Percentiles rank a stretch among this genome's conserved stretches.
phyloP scores from a whole-genome alignment of 2,888 invertebrate genomes.

The Drosophila koepferae region DNA sequence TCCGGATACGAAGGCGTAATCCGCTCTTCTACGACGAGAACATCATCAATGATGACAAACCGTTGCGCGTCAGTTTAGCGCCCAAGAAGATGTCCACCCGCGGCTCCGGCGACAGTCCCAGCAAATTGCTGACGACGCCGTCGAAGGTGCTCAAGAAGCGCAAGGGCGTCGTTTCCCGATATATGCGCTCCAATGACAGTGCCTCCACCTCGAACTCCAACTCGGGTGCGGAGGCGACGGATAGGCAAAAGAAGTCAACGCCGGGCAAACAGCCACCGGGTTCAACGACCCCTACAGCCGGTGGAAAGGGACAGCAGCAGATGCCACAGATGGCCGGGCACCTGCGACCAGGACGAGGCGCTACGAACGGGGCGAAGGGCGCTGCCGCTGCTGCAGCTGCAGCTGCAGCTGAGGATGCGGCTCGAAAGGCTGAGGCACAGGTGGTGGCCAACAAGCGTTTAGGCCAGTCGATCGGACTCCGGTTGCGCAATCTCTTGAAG shows the following conservation, averaged over 20 bases:
- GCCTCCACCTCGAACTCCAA: constrained; percentile 32
- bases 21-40: constrained; percentile 95
- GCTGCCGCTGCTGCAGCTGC: constrained; percentile 35
- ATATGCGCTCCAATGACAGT: constrained; percentile 83
- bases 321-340: constrained; percentile 1
- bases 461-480: constrained; percentile 95
- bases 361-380: constrained; percentile 14
- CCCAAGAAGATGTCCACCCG: constrained; percentile 82
- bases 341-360: constrained; percentile 15
- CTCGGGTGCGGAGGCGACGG: constrained; percentile 28
- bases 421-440: constrained; percentile 85
- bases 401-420: constrained; percentile 45
- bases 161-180: constrained; percentile 84
- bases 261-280: constrained; percentile 32
- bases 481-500: constrained; percentile 96
- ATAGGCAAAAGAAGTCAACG: constrained; percentile 28
- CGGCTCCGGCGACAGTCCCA: constrained; percentile 40
- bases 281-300: background rate
- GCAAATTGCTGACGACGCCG: constrained; percentile 82
- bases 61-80: constrained; percentile 87
- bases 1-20: constrained; percentile 95
- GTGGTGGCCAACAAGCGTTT: constrained; percentile 91
- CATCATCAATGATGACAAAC: constrained; percentile 92
- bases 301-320: constrained; percentile 16
- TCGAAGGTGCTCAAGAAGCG: constrained; percentile 85